These are phyloP conservation scores for Psilanteris sp. DNA, from an alignment of 1,140 invertebrate species.

Conservation along the genomic window DNA sequence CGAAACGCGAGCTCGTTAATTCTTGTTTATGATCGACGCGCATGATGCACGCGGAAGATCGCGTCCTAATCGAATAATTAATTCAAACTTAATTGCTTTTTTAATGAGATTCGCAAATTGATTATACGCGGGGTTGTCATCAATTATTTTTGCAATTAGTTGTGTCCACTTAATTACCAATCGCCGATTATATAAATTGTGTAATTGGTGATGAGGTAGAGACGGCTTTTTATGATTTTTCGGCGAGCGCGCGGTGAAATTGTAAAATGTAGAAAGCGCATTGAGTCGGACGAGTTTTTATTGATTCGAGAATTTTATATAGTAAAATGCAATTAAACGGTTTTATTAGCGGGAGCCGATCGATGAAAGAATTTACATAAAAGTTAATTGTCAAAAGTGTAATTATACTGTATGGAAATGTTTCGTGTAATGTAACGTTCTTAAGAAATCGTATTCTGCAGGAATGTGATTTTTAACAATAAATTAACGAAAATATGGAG, in stretches of 20 bases:
- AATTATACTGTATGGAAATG: too few species aligned
- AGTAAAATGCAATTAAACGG: conserved; percentile 14
- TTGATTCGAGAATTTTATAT: conserved; percentile 9
- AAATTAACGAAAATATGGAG: too few species aligned
- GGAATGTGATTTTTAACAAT: too few species aligned
- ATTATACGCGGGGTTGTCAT: conserved; percentile 41
- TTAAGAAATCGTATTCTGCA: too few species aligned
- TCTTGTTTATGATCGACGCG: conserved; percentile 10
- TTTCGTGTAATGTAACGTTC: too few species aligned
- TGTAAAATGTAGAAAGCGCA: conserved; percentile 15
- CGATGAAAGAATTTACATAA: neutral
- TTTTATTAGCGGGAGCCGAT: conserved; percentile 1
- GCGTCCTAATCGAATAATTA: conserved; percentile 31
- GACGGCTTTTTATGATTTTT: conserved; percentile 30
- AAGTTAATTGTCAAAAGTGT: too few species aligned
- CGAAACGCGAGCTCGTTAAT: conserved; percentile 18
- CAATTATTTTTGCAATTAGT: conserved; percentile 57
- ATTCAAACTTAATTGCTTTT: conserved; percentile 50
- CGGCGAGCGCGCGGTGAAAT: conserved; percentile 4
- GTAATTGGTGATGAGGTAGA: conserved; percentile 31
- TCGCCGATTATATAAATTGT: conserved; percentile 42
- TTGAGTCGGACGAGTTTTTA: conserved; percentile 10
- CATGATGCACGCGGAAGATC: conserved; percentile 22
- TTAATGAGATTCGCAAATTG: conserved; percentile 42
- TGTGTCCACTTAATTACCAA: conserved; percentile 39